Evolutionary conservation across 2,113 vertebrate genomes (phyloP).

Genomic region (Myxocyprinus asiaticus): DNA sequence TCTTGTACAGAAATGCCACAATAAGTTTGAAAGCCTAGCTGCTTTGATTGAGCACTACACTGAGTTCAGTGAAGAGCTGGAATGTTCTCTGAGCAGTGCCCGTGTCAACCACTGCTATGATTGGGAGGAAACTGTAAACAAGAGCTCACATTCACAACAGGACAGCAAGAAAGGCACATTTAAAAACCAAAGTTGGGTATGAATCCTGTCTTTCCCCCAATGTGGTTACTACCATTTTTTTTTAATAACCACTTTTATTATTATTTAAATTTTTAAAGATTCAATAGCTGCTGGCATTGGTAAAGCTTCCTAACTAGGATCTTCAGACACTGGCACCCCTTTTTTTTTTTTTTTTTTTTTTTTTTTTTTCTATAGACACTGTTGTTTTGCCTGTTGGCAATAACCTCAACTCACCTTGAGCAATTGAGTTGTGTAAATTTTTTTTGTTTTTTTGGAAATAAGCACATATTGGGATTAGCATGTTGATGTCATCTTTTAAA

Average conservation of each 20-base stretch:
- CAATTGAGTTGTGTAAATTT: slow-evolving; percentile 5
- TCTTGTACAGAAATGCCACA: slow-evolving; percentile 76
- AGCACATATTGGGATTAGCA: neutral
- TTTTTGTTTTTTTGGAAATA: neutral
- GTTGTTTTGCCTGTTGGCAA: slow-evolving; percentile 27
- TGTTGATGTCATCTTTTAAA: slow-evolving; percentile 7
- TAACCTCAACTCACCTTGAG: neutral
- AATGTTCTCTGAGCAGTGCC: slow-evolving; percentile 77
- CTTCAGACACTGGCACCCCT: neutral
- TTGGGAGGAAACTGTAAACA: slow-evolving; percentile 70
- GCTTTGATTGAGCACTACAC: slow-evolving; percentile 86
- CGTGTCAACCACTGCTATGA: slow-evolving; percentile 88
- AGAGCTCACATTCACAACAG: slow-evolving; percentile 21
- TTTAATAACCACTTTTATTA: slow-evolving; percentile 8
- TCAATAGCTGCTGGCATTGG: neutral
- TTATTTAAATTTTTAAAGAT: neutral
- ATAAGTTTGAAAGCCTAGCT: slow-evolving; percentile 80
- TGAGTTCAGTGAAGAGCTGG: slow-evolving; percentile 70
- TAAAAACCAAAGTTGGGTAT: slow-evolving; percentile 54
- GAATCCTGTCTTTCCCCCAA: slow-evolving; percentile 27
- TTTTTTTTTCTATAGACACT: neutral
- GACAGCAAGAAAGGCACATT: slow-evolving; percentile 35
- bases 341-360: neutral
- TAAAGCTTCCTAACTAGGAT: neutral
- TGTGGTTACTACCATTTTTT: neutral